These are phyloP conservation scores for Nothocercus julius DNA, from an alignment of 2,113 vertebrate genomes.

Conservation along the genomic window DNA sequence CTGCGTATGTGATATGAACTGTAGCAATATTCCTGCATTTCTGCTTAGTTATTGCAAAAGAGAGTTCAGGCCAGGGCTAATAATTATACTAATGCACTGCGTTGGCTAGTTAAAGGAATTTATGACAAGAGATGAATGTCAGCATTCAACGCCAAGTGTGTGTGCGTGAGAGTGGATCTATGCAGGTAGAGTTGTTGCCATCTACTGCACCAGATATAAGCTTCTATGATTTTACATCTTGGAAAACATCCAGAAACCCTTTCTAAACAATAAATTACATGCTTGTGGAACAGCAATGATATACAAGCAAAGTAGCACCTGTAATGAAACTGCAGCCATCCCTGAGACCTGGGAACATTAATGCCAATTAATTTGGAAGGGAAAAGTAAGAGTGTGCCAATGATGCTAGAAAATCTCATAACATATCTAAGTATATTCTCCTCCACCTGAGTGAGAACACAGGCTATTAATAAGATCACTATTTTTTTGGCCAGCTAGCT, in stretches of 20 bases:
- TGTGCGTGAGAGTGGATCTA: neutral
- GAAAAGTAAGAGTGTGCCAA: neutral
- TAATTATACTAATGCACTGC: constrained; percentile 39
- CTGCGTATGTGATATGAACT: neutral
- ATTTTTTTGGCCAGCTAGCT: neutral
- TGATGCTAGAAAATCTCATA: neutral
- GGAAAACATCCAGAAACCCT: constrained; percentile 61
- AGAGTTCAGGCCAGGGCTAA: neutral
- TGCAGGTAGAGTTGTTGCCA: neutral
- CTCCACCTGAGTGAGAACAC: neutral
- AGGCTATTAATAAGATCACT: neutral
- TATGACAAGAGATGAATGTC: constrained; percentile 20
- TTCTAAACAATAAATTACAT: constrained; percentile 45
- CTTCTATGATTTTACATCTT: constrained; percentile 34
- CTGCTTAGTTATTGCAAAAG: constrained; percentile 11
- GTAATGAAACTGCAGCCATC: constrained; percentile 5
- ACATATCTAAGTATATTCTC: neutral
- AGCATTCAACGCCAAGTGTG: constrained; percentile 27
- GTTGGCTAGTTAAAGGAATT: constrained; percentile 45
- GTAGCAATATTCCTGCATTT: neutral
- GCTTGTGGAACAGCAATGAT: constrained; percentile 17
- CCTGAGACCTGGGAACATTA: constrained; percentile 9
- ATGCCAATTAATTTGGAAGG: constrained; percentile 27
- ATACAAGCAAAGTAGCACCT: constrained; percentile 28
- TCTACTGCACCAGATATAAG: constrained; percentile 6